Base-by-base conservation (phyloP, 2,797 vertebrate species). In the Lepilemur septentrionalis region DNA sequence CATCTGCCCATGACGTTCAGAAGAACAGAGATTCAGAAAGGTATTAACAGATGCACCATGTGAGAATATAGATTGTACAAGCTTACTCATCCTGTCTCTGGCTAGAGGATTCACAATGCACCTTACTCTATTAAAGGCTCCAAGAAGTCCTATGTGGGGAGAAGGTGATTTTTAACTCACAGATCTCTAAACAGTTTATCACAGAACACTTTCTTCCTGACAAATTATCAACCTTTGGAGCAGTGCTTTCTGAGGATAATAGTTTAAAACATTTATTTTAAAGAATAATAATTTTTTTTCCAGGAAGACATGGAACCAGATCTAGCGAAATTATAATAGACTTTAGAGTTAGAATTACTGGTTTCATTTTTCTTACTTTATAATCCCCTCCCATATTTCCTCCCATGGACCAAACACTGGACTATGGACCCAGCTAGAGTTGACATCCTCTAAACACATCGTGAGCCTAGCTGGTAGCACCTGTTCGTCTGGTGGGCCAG, bases 401-500 rank as follows among this genome's bases (percentile, higher is more conserved):
- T 9, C 63, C 32, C 63, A 67, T 67, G 32, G 70, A 87, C 30
- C 15, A 41, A 89, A 30, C 28, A 57, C 43, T 57, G 4, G 25
- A 76, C 57, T 41, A 5, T 78, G 41, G 18, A 30, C 35, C 12
- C 75, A 94, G 72, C 46, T 96, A 52, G 13, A 69, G 43, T 73
- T 94, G 92, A 89, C 61, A 70, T 73, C 81, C 46, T 50, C 85
- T 73, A 75, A 89, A 50, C 50, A 86, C 50, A 18, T 38, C 72
- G 55, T 23, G 67, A 59, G 55, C 35, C 59, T 89, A 0, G 2
- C n/a, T 35, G 35, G 43, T 10, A 30, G 30, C 97, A 97, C 91
- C 94, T 98, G 96, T 82, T 96, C n/a, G 67, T 93, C 79, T 95
- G 82, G 48, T 59, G 80, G 88, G 72, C 86, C 97, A 97, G 95